Evolutionary conservation across 2,888 invertebrate genomes (phyloP), one percentile per base, ranked within the genome.

Genomic region (Bembecia ichneumoniformis): DNA sequence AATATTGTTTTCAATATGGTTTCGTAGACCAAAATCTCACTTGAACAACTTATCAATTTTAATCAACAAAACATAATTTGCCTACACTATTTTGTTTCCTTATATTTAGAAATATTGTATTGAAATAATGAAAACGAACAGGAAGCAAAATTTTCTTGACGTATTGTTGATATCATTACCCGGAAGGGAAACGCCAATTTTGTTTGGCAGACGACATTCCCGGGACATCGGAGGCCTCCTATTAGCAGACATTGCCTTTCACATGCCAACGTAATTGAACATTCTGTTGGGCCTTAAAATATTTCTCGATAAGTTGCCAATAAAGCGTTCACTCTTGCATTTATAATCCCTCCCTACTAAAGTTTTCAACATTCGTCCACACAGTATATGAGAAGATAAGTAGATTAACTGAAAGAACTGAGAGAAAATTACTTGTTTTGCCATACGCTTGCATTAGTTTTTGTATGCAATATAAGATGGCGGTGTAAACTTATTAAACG

Each of bases 191-290:
- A 71, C 62, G 64, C 64, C 69, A 67, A 67, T 72, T 69, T 64
- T 57, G 63, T 60, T 65, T 58, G 62, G 58, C 58, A 67, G 67
- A 53, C 60, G 58, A 60, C 62, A 73, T 74, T 73, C 73, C 61
- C 53, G 47, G 55, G 51, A 53, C 55, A 56, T 64, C 58, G 56
- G 51, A 55, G 52, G 47, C 57, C 59, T 61, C 58, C 66, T 64
- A 63, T 68, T 65, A 66, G 60, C 62, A 64, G 58, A 58, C 65
- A 56, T 58, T 58, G 61, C 59, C 61, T 59, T 62, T 60, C 66
- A 67, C 69, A 71, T 74, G 63, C 66, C 73, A 56, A 66, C 65
- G 71, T 77, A 74, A 79, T 77, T 76, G 74, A 72, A 78, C 72
- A 77, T 77, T 77, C 72, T 75, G 60, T 63, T 59, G 58, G 55